Evolutionary conservation across 2,113 vertebrate species (phyloP), one percentile per base, ranked within the genome.

Genomic region (Ellobius talpinus): DNA sequence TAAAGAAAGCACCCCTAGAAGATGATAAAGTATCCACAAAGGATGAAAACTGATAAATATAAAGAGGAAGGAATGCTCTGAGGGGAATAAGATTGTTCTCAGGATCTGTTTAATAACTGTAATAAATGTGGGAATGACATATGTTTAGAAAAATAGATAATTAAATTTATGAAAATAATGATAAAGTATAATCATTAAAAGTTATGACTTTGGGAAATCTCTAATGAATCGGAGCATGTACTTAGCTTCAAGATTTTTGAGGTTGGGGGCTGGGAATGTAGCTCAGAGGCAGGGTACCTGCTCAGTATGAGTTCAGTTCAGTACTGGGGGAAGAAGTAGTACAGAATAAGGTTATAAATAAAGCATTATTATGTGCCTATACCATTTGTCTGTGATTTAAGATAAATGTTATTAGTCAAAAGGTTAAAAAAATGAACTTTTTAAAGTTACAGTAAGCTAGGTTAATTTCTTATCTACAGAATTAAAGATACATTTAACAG

Each of bases 161-260:
- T 89, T 91, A 73, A 87, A 61, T 72, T 95, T 16, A 73, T 79
- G 55, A 96, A 65, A 78, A 84, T 47, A 87, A 92, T 70, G 52
- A 87, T 33, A 58, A 84, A 86, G n/a, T 77, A 6, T 13, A 95
- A 82, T 2, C 66, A 92, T 81, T 87, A 87, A 93, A 93, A 90
- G 87, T 58, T 79, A 52, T 70, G 50, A 95, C 87, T 91, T 76
- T 23, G n/a, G 24, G 66, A 91, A 93, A 66, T 72, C 61, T 72
- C 82, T 94, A 85, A 72, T 52, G 50, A 65, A 90, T 36, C 16
- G 52, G 73, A 92, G 47, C 55, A 66, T 45, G 61, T 66, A 39
- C 42, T 66, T 86, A 36, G 63, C 42, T 47, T 68, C 63, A 70
- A 70, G 65, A 87, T 52, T 70, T 52, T 7, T 50, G 68, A 65